Conservation (phyloP, 2,797 vertebrate species). For the Philypnodon macrostomus region DNA sequence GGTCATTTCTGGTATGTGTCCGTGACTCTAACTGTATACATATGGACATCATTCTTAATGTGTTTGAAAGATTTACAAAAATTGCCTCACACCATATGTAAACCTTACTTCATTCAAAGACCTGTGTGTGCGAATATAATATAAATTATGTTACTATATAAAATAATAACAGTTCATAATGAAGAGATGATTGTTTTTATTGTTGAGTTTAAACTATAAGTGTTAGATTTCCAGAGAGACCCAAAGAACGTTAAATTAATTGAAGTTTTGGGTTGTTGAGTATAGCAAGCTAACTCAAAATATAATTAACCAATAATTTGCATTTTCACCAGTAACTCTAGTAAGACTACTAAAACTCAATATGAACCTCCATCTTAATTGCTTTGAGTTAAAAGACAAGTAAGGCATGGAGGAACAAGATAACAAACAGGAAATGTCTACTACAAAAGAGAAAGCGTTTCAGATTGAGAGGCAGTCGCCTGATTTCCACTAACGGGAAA, state of each 20-base stretch:
- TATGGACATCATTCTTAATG: not conserved
- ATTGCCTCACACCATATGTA: slow-evolving; percentile 1
- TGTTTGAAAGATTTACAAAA: slow-evolving; percentile 4
- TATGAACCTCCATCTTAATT: not conserved
- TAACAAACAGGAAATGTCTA: slow-evolving; percentile 34
- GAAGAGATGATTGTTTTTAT: too few relatives aligned
- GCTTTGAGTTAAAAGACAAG: not conserved
- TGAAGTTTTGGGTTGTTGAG: too few relatives aligned
- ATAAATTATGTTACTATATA: not conserved
- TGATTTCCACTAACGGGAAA: not conserved
- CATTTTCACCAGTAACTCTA: too few relatives aligned
- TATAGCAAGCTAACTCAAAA: too few relatives aligned
- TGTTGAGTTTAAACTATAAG: too few relatives aligned
- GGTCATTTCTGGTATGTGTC: slow-evolving; percentile 12
- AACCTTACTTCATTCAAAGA: not conserved
- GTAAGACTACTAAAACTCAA: not conserved
- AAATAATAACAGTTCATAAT: not conserved
- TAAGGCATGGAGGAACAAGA: slow-evolving; percentile 25
- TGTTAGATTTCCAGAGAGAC: too few relatives aligned
- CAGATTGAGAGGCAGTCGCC: fast-evolving
- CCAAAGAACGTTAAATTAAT: too few relatives aligned
- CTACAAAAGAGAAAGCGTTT: slow-evolving; percentile 16
- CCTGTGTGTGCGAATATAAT: not conserved
- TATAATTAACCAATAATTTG: too few relatives aligned
- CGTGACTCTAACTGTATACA: slow-evolving; percentile 9